A percentile compares a stretch with the other conserved stretches of the same genome.
Conservation (phyloP, 2,888 invertebrate species). For the Eristalinus aeneus region DNA sequence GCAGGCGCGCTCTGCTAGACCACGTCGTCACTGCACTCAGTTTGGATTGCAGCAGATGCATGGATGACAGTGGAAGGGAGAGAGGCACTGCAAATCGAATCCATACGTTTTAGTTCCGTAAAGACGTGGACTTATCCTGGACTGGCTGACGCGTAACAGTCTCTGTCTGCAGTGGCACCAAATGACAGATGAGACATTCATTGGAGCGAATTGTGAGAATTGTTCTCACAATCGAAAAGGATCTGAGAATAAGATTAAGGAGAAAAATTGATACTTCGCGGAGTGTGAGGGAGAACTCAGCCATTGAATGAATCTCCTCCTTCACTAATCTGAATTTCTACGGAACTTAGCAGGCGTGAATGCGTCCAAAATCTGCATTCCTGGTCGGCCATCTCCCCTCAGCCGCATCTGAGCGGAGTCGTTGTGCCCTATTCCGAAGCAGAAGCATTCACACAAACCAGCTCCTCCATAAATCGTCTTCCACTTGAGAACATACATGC, state of each 20-base stretch:
- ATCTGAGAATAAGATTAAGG: neutral
- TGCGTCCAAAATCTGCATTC: neutral
- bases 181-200: neutral
- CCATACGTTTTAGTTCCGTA: neutral
- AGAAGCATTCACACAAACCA: slow-evolving; percentile 18
- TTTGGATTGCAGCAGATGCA: neutral
- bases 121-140: neutral
- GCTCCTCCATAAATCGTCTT: slow-evolving; percentile 37
- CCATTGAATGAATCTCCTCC: too few relatives aligned
- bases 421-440: neutral
- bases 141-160: neutral
- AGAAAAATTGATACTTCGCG: neutral
- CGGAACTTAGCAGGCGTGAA: neutral
- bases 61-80: neutral
- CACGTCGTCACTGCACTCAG: neutral
- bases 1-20: neutral
- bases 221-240: too few relatives aligned
- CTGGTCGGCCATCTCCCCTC: neutral
- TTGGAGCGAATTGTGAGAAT: neutral
- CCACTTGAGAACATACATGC: neutral
- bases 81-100: neutral
- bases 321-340: too few relatives aligned
- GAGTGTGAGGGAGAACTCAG: too few relatives aligned
- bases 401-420: neutral
- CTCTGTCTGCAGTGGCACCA: neutral